Evolutionary conservation across 2,888 invertebrate species (phyloP).

Genomic region (Invenusta paracnida): DNA sequence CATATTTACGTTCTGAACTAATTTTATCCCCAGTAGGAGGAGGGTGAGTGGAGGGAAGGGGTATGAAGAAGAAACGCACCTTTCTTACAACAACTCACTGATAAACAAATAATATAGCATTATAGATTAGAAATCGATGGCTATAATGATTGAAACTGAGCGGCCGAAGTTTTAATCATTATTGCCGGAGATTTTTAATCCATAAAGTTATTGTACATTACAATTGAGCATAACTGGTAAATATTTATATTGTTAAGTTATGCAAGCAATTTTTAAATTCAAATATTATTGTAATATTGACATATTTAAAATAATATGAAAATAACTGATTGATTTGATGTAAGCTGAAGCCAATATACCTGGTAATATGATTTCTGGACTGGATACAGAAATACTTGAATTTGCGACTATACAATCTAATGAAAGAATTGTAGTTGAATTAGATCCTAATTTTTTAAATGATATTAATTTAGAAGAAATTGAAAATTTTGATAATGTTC

Average conservation of each 20-base stretch:
- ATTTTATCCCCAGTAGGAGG: no score
- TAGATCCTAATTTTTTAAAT: constrained; percentile 22
- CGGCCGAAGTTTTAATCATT: neutral
- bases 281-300: neutral
- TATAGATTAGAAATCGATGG: neutral
- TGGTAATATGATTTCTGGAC: constrained; percentile 26
- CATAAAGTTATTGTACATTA: constrained; percentile 23
- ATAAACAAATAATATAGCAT: neutral
- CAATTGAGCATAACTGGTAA: neutral
- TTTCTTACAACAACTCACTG: no score
- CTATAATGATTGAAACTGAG: neutral
- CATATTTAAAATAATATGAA: constrained; percentile 16
- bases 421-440: constrained; percentile 26
- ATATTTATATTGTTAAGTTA: neutral
- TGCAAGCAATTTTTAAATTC: constrained; percentile 22
- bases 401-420: constrained; percentile 25
- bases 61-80: no score
- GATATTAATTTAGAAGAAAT: constrained; percentile 16
- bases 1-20: no score
- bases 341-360: neutral
- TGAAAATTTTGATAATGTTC: constrained; percentile 17
- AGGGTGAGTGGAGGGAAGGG: no score
- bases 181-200: constrained; percentile 14
- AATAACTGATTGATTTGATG: neutral
- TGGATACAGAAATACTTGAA: constrained; percentile 26